These are phyloP conservation scores for Tyrannus savana DNA, from an alignment of 2,113 vertebrate species.

Conservation along the genomic window DNA sequence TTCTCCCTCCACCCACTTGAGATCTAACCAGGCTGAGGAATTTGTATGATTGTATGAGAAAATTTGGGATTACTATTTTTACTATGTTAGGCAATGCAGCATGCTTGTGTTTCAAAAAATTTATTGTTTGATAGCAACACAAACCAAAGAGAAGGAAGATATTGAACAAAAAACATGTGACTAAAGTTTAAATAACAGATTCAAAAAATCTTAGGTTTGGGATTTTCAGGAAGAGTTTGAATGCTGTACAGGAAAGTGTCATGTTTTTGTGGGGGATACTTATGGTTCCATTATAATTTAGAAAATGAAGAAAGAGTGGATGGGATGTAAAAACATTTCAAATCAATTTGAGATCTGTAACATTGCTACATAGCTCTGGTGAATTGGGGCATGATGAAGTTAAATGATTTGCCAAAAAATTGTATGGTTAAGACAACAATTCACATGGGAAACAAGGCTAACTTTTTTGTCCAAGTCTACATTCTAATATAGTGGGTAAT, in stretches of 20 bases:
- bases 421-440: neutral
- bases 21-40: neutral
- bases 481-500: neutral
- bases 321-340: neutral
- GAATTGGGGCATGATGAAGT: neutral
- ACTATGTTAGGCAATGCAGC: neutral
- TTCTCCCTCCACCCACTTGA: neutral
- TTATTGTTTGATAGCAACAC: neutral
- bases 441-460: neutral
- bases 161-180: neutral
- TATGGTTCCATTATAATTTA: neutral
- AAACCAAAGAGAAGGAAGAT: neutral
- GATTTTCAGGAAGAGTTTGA: neutral
- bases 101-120: neutral
- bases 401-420: neutral
- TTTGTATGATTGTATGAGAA: neutral
- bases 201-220: neutral
- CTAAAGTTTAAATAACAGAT: neutral
- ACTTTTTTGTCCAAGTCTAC: fast-evolving
- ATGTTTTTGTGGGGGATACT: neutral
- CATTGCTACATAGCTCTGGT: neutral
- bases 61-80: neutral
- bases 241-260: neutral
- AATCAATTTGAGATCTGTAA: neutral
- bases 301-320: neutral